Evolutionary conservation across 2,113 vertebrate species (phyloP), one percentile per base, ranked within the genome.

Genomic region (Platanista minor): DNA sequence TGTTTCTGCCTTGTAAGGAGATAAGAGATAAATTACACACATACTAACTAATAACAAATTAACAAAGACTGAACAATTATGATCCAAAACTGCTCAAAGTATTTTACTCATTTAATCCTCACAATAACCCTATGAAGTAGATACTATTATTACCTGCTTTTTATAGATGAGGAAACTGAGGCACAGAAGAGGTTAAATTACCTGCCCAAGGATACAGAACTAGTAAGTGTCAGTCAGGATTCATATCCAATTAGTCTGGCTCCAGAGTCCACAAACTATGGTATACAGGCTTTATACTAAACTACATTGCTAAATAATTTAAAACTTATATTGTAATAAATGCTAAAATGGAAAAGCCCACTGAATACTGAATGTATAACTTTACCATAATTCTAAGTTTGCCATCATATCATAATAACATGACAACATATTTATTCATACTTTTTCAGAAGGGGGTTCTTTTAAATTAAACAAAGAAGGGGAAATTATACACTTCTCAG

Each of bases 381-480:
- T 78, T 90, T 52, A 86, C 15, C 62, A n/a, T 18, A 84, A 93
- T 91, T 90, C 57, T 90, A 93, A 90, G 71, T 31, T 95, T 54
- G 36, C 75, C 27, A 54, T 81, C 84, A 18, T 41, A 71, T 52
- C 12, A 80, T 78, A 87, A 80, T 81, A 72, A 67, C 69, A 80
- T 80, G 25, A 29, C 31, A 89, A 74, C 31, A 71, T 52, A 93
- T n/a, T 85, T 54, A 64, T 59, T 62, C 27, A 77, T 39, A 71
- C 21, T 61, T 88, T 66, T 57, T 43, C 14, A n/a, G 27, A 62
- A 69, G 33, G 78, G 15, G 41, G 1, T 81, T 85, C 61, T 84
- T 96, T 96, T 67, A 90, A 92, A 94, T 85, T 29, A 81, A 92
- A 95, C 12, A 85, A 86, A 41, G 29, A 74, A 81, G 33, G n/a